phyloP scores from a whole-genome alignment of 2,113 vertebrate genomes.

The Aplodontia rufa region DNA sequence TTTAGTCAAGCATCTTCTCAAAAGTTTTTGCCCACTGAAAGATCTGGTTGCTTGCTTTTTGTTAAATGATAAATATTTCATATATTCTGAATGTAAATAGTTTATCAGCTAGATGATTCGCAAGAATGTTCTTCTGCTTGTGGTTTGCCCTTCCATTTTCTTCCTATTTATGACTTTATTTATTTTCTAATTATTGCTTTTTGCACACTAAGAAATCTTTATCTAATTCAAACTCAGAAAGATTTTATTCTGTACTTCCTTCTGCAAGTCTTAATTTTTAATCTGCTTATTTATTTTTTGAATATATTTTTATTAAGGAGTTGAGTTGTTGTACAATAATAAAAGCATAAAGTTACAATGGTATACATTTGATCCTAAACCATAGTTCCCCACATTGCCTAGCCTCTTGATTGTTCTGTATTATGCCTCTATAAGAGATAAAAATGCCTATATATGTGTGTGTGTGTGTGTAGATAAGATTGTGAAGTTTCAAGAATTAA shows the following conservation, averaged over 20 bases:
- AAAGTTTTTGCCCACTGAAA: neutral
- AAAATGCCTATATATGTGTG: too few relatives aligned
- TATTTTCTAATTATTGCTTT: neutral
- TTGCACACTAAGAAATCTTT: neutral
- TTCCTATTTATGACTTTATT: neutral
- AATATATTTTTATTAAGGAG: too few relatives aligned
- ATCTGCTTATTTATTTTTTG: too few relatives aligned
- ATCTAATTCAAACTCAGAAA: constrained; percentile 9
- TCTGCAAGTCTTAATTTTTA: too few relatives aligned
- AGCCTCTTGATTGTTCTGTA: too few relatives aligned
- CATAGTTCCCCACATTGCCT: too few relatives aligned
- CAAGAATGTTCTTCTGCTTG: neutral
- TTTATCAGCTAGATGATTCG: neutral
- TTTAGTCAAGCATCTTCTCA: neutral
- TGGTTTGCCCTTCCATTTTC: constrained; percentile 16
- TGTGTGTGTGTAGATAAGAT: too few relatives aligned
- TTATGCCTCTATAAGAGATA: too few relatives aligned
- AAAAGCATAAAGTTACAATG: too few relatives aligned
- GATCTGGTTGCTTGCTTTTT: neutral
- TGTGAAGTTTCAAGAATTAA: too few relatives aligned
- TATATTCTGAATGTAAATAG: constrained; percentile 6
- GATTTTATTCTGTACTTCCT: neutral
- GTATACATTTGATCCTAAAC: too few relatives aligned
- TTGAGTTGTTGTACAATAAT: too few relatives aligned
- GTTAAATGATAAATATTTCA: neutral